Evolutionary conservation across 1,140 invertebrate genomes (phyloP), one percentile per base, ranked within the genome.

Genomic region (Bombus pyrosoma): DNA sequence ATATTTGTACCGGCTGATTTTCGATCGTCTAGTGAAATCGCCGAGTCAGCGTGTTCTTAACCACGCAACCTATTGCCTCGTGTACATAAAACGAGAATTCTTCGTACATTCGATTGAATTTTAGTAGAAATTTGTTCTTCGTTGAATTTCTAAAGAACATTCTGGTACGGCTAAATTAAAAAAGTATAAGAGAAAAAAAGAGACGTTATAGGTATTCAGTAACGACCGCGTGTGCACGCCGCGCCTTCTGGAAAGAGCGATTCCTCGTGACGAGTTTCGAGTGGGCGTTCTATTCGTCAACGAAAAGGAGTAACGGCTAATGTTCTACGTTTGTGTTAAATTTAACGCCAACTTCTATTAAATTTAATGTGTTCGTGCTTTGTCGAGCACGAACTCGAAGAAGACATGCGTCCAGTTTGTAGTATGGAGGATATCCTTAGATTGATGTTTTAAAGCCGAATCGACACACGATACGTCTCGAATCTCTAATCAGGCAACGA

Each of bases 31-130:
- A 43, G 53, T 62, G 76, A 91, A 92, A 89, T 80, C 91, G 92
- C 86, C 91, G 91, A 93, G 92, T 93, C 92, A 93, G 91, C 90
- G 86, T 88, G 81, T 66, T 69, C 72, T 69, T 81, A 87, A 87
- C 80, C 79, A 81, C 82, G 66, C 80, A 87, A 47, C 43, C 66
- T 73, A 62, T 62, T 47, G 53, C 73, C 84, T 85, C 78, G 81
- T 66, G 71, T 37, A 43, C 22, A 39, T 81, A 13, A 64, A 28
- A 47, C 62, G 18, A 10, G 59, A 25, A 3, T 75, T 53, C 15
- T 3, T 41, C 34, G 43, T 22, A 62, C 47, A n/a, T 75, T 25
- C 15, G 2, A 37, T 10, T 25, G 34, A 3, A 32, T 72, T 47
- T 18, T 32, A 1, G 18, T 34, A 81, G 1, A 25, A 3, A 12